Evolutionary conservation across 2,888 invertebrate species (phyloP), one percentile per base, ranked within the genome.

Genomic region (Caenorhabditis sp.): DNA sequence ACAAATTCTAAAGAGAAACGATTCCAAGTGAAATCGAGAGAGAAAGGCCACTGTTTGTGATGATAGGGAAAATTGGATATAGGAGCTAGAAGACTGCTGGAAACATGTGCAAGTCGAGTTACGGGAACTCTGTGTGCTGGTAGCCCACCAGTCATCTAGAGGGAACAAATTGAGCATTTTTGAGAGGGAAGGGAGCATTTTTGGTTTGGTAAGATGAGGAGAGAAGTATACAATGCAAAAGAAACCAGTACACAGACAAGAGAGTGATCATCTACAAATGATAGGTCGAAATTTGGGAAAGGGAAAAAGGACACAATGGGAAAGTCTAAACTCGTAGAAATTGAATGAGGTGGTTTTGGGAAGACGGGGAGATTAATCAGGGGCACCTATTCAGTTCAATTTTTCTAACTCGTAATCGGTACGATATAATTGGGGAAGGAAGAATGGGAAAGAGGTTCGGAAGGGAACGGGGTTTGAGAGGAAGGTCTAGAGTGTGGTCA

Each of bases 401-500:
- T 80, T 56, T 66, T 79, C 79, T 80, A 80, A 80, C 80, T 80
- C 80, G 80, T 80, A 80, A 66, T 80, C 66, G 80, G 72, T 72
- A 80, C 80, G 80, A 80, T 72, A 80, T 73, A 77, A 44, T 61
- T 12, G 22, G 76, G 58, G 58, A 59, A 49, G 61, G 38, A 16
- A 31, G 24, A 38, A n/a, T n/a, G n/a, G 47, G 28, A 51, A 66
- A 66, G 19, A 49, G 49, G 54, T 66, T 66, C 51, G 49, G 22
- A 51, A 22, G 54, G 54, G 61, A 38, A 61, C 49, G 51, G 26
- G 14, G 16, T 16, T 14, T 49, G 64, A 64, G 47, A 64, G 35
- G 58, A 47, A 56, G 44, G 7, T 51, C 73, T 56, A 74, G n/a
- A 80, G 66, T 16, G 91, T 91, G 26, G 91, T 91, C 51, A 91